Conservation (phyloP, 1,140 invertebrate genomes). For the Drosophila ironensis region DNA sequence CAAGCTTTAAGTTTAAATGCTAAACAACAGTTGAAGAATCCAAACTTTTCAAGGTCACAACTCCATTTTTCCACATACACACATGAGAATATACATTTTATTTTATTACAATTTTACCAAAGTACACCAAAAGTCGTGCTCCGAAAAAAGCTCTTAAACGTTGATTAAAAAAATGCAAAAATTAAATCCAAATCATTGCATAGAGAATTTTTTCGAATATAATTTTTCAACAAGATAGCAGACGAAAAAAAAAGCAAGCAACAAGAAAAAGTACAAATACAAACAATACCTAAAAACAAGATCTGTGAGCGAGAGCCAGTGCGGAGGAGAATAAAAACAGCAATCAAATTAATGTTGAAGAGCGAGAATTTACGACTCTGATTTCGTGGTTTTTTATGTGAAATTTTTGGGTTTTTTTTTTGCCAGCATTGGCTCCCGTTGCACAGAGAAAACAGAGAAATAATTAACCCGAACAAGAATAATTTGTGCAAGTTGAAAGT, state of each 20-base stretch:
- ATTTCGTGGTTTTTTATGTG: background rate
- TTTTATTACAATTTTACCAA: constrained; percentile 4
- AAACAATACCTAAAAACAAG: constrained; percentile 53
- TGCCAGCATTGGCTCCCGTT: constrained; percentile 5
- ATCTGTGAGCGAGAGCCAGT: constrained; percentile 25
- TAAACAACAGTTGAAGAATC: constrained; percentile 20
- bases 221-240: constrained; percentile 48
- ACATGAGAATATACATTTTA: constrained; percentile 8
- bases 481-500: constrained; percentile 81
- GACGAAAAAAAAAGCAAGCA: constrained; percentile 66
- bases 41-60: constrained; percentile 39
- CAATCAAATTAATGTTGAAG: constrained; percentile 27
- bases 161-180: constrained; percentile 29
- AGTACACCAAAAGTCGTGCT: constrained; percentile 56
- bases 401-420: constrained; percentile 21
- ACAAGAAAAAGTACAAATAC: constrained; percentile 62
- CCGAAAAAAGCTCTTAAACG: constrained; percentile 78
- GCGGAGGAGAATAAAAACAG: constrained; percentile 22
- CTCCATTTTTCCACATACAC: constrained; percentile 11
- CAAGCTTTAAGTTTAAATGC: constrained; percentile 54
- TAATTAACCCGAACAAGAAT: constrained; percentile 60
- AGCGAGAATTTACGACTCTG: constrained; percentile 13
- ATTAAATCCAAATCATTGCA: too few relatives aligned
- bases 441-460: constrained; percentile 38
- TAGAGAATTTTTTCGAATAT: constrained; percentile 40